Evolutionary conservation across 2,888 invertebrate species (phyloP), one percentile per base, ranked within the genome.

Genomic region (Pycnomerus fuliginosus): DNA sequence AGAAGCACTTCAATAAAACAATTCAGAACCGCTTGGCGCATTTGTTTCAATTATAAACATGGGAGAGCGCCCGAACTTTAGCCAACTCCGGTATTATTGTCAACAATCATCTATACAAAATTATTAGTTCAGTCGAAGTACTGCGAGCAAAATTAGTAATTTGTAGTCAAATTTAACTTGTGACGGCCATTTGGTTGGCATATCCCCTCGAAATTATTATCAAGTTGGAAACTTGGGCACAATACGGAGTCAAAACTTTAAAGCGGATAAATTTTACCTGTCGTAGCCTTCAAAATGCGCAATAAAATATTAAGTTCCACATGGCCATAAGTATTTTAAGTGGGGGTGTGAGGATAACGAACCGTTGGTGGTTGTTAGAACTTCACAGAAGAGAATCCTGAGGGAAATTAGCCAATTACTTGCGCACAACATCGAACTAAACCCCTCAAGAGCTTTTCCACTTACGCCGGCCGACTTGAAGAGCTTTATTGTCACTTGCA

Each of bases 381-480:
- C 32, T 49, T 45, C 36, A 46, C 31, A 16, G 15, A 32, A 38
- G 33, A 30, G 14, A 32, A 29, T 47, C 52, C 38, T 44, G 30
- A 32, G 49, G 52, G 52, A 49, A 50, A 52, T 52, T 50, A 45
- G 30, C 29, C 44, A 47, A 52, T 50, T 52, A 52, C 46, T 38
- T 41, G 45, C 22, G 37, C 41, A 28, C 22, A 28, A 28, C 30
- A 39, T 34, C 37, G 37, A 40, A 34, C 41, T 48, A 15, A 39
- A 37, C 27, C 34, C 20, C 31, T 23, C 28, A 30, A 41, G 38
- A 32, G 39, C 28, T 14, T 23, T 45, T 43, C 35, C 34, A 25
- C 42, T 40, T 36, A 16, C 39, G 17, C 46, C 33, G 20, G 24
- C 15, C 34, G 37, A 41, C 27, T 24, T 28, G 35, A 29, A 41